phyloP scores from a whole-genome alignment of 1,140 invertebrate genomes.

The Pseudachorutes palmiensis region DNA sequence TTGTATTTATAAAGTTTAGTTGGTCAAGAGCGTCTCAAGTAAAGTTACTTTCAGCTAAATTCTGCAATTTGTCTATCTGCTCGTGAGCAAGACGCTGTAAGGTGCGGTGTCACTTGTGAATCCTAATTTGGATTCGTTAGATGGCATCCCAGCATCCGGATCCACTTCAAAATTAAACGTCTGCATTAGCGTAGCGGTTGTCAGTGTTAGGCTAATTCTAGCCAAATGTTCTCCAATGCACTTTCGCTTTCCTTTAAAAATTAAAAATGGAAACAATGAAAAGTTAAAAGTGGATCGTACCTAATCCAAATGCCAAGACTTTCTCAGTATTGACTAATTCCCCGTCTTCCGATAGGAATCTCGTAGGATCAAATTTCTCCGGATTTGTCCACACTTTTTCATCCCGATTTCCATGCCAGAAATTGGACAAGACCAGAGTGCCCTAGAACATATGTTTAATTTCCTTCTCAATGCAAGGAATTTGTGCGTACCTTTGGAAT shows the following conservation, averaged over 20 bases:
- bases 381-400: background rate
- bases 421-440: background rate
- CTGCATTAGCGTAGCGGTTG: background rate
- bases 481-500: background rate
- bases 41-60: background rate
- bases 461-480: background rate
- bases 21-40: no score
- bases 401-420: background rate
- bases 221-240: constrained; percentile 1
- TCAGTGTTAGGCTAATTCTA: background rate
- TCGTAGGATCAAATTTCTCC: background rate
- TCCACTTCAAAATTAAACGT: background rate
- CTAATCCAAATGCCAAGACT: background rate
- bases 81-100: background rate
- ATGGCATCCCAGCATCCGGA: background rate
- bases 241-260: background rate
- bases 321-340: background rate
- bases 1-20: no score
- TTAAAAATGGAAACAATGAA: background rate
- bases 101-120: background rate
- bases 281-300: background rate
- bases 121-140: background rate
- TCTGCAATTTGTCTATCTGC: background rate
- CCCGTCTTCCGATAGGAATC: background rate
- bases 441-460: background rate